These are phyloP conservation scores for Panopea generosa DNA, from an alignment of 2,888 invertebrate genomes.

Conservation along the genomic window DNA sequence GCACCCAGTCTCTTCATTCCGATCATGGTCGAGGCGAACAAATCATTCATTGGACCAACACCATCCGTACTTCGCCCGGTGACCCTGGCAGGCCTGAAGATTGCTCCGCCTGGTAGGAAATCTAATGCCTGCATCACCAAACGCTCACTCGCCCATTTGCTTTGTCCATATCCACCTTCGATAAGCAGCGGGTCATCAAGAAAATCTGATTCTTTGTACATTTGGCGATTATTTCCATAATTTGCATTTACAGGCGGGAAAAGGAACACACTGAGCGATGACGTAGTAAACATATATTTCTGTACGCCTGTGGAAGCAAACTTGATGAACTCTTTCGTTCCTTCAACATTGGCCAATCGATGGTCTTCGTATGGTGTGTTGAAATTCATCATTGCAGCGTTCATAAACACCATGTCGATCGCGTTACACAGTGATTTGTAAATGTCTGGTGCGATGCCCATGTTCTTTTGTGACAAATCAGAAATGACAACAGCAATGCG, in stretches of 20 bases:
- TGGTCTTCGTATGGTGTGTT: slow-evolving; percentile 71
- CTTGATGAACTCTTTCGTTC: slow-evolving; percentile 70
- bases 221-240: slow-evolving; percentile 15
- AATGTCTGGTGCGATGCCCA: slow-evolving; percentile 70
- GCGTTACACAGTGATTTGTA: slow-evolving; percentile 64
- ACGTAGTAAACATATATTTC: slow-evolving; percentile 71
- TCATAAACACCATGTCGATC: slow-evolving; percentile 71
- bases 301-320: slow-evolving; percentile 68
- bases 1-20: slow-evolving; percentile 68
- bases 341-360: slow-evolving; percentile 66
- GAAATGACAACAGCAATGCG: slow-evolving; percentile 71
- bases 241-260: slow-evolving; percentile 57
- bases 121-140: slow-evolving; percentile 70
- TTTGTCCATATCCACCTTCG: slow-evolving; percentile 72
- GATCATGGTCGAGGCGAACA: slow-evolving; percentile 65
- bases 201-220: slow-evolving; percentile 63
- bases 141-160: slow-evolving; percentile 75
- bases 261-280: slow-evolving; percentile 72
- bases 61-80: slow-evolving; percentile 68
- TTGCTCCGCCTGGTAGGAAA: slow-evolving; percentile 70
- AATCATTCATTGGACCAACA: slow-evolving; percentile 67
- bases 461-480: slow-evolving; percentile 65
- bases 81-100: slow-evolving; percentile 72
- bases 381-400: slow-evolving; percentile 75
- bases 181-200: slow-evolving; percentile 66